phyloP scores from a whole-genome alignment of 2,797 vertebrate species.

The Anabacerthia variegaticeps region DNA sequence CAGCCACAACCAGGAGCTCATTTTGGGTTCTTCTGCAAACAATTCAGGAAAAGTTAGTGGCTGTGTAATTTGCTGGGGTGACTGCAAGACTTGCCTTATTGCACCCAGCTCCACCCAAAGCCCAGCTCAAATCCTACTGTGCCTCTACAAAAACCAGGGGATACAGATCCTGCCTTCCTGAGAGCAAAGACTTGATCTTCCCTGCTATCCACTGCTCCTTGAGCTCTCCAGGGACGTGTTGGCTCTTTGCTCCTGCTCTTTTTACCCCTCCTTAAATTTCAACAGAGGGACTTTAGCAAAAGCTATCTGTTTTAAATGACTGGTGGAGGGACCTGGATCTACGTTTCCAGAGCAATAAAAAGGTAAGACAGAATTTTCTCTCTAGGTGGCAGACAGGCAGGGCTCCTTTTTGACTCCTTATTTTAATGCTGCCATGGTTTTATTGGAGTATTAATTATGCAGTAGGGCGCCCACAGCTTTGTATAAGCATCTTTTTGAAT shows the following conservation, averaged over 20 bases:
- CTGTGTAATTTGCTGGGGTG: rapidly evolving
- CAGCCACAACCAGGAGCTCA: not conserved
- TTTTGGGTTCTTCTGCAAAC: not conserved
- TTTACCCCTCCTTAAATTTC: not conserved
- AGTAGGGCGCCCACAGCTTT: not conserved
- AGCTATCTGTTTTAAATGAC: not conserved
- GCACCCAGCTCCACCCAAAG: rapidly evolving
- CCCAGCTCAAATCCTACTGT: not conserved
- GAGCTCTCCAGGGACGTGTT: not conserved
- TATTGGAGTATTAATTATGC: slow-evolving; percentile 15
- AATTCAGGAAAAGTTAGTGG: not conserved
- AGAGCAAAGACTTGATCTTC: not conserved
- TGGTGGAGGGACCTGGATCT: not conserved
- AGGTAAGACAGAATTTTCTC: not conserved
- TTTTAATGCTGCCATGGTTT: slow-evolving; percentile 31
- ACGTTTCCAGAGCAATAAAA: not conserved
- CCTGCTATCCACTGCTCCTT: not conserved
- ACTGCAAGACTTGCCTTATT: not conserved
- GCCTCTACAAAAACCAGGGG: rapidly evolving
- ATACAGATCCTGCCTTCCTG: not conserved
- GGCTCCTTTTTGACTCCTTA: slow-evolving; percentile 5
- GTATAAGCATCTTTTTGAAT: slow-evolving; percentile 1
- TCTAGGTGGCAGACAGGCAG: not conserved
- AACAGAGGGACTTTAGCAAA: not conserved
- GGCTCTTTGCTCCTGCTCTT: not conserved